Percentiles rank a stretch among this genome's conserved stretches.
phyloP scores from a whole-genome alignment of 92 coral and sea anemone species.

The Porites cylindrica region DNA sequence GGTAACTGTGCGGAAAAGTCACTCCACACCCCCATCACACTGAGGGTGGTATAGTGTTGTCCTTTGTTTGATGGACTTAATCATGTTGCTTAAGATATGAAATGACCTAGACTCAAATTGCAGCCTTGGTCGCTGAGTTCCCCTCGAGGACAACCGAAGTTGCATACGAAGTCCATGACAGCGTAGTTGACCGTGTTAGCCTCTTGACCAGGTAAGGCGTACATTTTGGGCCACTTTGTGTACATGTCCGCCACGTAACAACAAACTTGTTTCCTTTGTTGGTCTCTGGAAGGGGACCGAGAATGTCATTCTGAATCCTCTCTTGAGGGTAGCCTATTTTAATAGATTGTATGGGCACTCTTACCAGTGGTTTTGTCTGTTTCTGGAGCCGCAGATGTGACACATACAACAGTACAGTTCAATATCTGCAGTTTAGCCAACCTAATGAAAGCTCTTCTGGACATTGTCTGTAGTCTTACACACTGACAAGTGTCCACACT shows the following conservation, averaged over 20 bases:
- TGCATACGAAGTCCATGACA: constrained; percentile 48
- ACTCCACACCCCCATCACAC: background rate
- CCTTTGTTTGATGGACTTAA: constrained; percentile 43
- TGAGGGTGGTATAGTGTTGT: constrained; percentile 42
- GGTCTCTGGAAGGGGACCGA: constrained; percentile 60
- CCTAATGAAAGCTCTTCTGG: constrained; percentile 47
- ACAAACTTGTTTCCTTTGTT: constrained; percentile 43
- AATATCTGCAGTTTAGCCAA: constrained; percentile 30
- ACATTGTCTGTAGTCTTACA: constrained; percentile 43
- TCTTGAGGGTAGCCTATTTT: constrained; percentile 52
- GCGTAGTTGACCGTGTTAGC: constrained; percentile 34
- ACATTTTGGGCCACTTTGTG: constrained; percentile 53
- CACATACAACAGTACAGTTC: constrained; percentile 42
- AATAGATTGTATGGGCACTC: constrained; percentile 49
- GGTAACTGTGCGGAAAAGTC: constrained; percentile 32
- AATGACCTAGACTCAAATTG: constrained; percentile 13
- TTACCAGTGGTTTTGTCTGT: constrained; percentile 21
- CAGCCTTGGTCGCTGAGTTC: constrained; percentile 57
- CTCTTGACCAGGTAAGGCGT: constrained; percentile 44
- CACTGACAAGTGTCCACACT: constrained; percentile 35
- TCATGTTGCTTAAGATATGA: background rate
- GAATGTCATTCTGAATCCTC: constrained; percentile 51
- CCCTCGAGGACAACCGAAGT: constrained; percentile 51
- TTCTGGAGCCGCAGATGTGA: constrained; percentile 30
- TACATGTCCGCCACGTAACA: constrained; percentile 40